These are phyloP conservation scores for Falco rusticolus DNA, from an alignment of 2,797 vertebrate species.

Conservation along the genomic window DNA sequence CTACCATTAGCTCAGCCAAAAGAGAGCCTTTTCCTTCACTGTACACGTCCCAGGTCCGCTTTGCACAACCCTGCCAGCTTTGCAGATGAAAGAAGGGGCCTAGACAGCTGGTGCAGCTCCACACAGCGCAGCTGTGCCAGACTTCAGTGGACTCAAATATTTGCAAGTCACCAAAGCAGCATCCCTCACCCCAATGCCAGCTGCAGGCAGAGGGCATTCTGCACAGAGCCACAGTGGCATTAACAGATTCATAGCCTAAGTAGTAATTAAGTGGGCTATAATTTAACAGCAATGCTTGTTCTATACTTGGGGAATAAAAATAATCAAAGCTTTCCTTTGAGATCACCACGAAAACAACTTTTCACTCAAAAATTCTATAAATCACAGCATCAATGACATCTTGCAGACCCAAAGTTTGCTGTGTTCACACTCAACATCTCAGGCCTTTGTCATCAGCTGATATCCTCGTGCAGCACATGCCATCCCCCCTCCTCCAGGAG, in stretches of 20 bases:
- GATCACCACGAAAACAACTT: neutral
- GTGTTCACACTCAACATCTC: neutral
- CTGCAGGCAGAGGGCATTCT: neutral
- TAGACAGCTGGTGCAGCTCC: rapidly evolving
- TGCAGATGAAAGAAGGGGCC: neutral
- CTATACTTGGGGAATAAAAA: neutral
- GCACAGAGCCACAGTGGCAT: neutral
- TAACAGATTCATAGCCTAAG: neutral
- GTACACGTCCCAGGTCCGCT: neutral
- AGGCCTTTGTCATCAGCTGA: rapidly evolving
- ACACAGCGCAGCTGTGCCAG: neutral
- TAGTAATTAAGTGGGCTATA: neutral
- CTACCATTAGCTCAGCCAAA: neutral
- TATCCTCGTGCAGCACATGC: neutral
- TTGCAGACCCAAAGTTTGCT: rapidly evolving
- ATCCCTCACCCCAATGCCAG: neutral
- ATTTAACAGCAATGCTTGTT: neutral
- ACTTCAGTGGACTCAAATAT: neutral
- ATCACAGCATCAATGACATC: neutral
- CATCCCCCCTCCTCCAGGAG: neutral
- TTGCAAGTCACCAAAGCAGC: neutral
- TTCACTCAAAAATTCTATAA: neutral
- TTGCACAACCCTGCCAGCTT: neutral
- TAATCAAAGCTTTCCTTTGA: neutral
- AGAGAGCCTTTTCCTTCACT: neutral